Base-by-base conservation (phyloP, 1,140 invertebrate species). In the Sycophila sp. region DNA sequence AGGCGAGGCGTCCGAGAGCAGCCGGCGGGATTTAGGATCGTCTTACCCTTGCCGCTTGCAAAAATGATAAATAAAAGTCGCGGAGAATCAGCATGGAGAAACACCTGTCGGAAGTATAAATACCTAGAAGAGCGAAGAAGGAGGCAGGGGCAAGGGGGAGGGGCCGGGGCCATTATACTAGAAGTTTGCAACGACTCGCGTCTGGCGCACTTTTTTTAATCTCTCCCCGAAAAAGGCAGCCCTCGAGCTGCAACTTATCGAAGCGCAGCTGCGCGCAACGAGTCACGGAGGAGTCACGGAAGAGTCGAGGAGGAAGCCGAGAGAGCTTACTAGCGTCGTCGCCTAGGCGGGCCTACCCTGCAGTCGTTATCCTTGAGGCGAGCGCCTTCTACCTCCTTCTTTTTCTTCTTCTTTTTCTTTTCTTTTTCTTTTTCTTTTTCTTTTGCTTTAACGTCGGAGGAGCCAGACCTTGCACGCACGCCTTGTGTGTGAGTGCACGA, bases 361-460 rank as follows among this genome's bases (percentile, higher is more conserved):
- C 81, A 85, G 81, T 85, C 79, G 84, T 86, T 86, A 84, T 85
- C 84, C 84, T 86, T 86, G 84, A 86, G 73, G 82, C 74, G 73
- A 73, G 82, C 74, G 73, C 78, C 79, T 76, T 77, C 81, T 81
- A 78, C 80, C 70, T 76, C 78, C 78, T 79, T 83, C 77, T 78
- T 85, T 85, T 85, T 85, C 45, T 24, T 47, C 22, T 53, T 53
- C 49, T 26, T 30, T 24, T 22, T 30, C 24, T 30, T n/a, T 26
- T 28, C 22, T 3, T 53, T 26, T n/a, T n/a, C n/a, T n/a, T n/a
- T n/a, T n/a, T n/a, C n/a, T n/a, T n/a, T n/a, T n/a, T n/a, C n/a
- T n/a, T n/a, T n/a, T n/a, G n/a, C n/a, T n/a, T n/a, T n/a, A n/a
- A n/a, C n/a, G n/a, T n/a, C n/a, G n/a, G n/a, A n/a, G 34, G 17